These are phyloP conservation scores for Parnassius glacialis DNA, from an alignment of 2,888 invertebrate genomes.

Conservation along the genomic window DNA sequence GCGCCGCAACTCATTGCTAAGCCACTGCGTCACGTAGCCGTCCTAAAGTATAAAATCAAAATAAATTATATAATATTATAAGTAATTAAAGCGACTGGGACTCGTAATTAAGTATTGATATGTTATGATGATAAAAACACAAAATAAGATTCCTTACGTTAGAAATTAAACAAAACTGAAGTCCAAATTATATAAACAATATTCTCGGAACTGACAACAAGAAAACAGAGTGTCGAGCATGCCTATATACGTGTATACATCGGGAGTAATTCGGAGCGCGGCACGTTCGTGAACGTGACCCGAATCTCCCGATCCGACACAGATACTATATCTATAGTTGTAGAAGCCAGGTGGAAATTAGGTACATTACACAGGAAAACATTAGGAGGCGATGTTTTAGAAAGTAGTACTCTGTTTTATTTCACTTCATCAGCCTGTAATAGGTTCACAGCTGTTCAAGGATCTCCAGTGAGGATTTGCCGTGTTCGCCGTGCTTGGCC, in stretches of 20 bases:
- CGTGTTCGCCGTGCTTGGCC: too few species aligned
- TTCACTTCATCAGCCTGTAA: too few species aligned
- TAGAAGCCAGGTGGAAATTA: conserved; percentile 39
- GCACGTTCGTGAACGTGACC: conserved; percentile 43
- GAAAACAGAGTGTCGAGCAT: not conserved
- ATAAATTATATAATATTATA: not conserved
- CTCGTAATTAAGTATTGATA: too few species aligned
- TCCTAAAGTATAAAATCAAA: not conserved
- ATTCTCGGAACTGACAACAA: not conserved
- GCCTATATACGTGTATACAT: conserved; percentile 9
- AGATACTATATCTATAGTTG: conserved; percentile 30
- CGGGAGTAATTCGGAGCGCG: conserved; percentile 30
- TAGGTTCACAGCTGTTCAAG: too few species aligned
- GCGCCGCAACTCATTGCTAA: too few species aligned
- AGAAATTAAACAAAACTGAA: not conserved
- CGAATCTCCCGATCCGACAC: conserved; percentile 32
- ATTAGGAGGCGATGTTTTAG: conserved; percentile 4
- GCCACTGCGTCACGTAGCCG: too few species aligned
- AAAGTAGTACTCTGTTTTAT: not conserved
- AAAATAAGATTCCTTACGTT: too few species aligned
- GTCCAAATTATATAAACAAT: conserved; percentile 10
- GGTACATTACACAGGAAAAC: conserved; percentile 37
- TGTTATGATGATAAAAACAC: too few species aligned
- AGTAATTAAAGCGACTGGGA: too few species aligned
- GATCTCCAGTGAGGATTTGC: too few species aligned